Evolutionary conservation across 2,113 vertebrate genomes (phyloP).

Genomic region (Colinus virginianus): DNA sequence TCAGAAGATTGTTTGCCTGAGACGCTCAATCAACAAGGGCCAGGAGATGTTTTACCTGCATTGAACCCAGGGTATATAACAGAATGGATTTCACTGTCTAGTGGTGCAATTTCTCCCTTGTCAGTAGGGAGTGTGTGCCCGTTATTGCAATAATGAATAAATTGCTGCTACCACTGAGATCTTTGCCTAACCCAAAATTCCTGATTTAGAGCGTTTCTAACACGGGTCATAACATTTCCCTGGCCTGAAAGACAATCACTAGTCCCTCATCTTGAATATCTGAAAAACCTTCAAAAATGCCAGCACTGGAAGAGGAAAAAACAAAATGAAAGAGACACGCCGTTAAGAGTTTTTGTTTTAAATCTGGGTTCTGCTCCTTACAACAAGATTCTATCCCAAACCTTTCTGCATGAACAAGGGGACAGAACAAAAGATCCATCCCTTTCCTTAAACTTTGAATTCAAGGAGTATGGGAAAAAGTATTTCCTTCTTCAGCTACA

Average conservation of each 20-base stretch:
- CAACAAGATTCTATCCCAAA: not conserved
- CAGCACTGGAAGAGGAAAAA: not conserved
- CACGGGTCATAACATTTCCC: not conserved
- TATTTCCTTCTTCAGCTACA: not conserved
- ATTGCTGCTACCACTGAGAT: too few species aligned
- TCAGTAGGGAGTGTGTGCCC: too few species aligned
- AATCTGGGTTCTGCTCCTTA: not conserved
- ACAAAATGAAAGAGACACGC: not conserved
- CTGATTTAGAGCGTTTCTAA: too few species aligned
- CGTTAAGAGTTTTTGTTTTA: not conserved
- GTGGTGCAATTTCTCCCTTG: too few species aligned
- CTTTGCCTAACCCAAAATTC: too few species aligned
- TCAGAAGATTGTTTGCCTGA: too few species aligned
- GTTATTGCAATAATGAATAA: too few species aligned
- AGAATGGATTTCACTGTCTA: too few species aligned
- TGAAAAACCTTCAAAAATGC: constrained; percentile 28
- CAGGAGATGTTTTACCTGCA: too few species aligned
- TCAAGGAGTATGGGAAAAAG: not conserved
- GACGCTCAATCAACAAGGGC: too few species aligned
- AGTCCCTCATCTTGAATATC: not conserved
- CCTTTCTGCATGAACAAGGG: not conserved
- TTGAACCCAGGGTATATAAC: too few species aligned
- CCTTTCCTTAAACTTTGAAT: not conserved
- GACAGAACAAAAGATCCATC: rapidly evolving
- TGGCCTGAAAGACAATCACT: not conserved